Conservation (phyloP, 2,888 invertebrate species). For the Plagiodera versicolora region DNA sequence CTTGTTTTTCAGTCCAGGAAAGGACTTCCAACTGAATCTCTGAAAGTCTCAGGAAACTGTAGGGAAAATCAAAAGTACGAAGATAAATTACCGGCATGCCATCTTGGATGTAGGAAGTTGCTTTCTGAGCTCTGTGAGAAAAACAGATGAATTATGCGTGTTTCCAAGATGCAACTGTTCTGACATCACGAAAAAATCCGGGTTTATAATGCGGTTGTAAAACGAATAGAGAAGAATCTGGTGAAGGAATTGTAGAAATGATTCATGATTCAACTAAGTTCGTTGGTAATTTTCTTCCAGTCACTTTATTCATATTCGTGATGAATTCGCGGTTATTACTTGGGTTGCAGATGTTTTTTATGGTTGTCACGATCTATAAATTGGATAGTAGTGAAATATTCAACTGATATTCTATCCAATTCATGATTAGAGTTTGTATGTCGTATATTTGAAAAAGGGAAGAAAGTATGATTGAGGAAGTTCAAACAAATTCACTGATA, state of each 20-base stretch:
- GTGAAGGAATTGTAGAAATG: background rate
- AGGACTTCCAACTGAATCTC: background rate
- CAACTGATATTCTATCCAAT: background rate
- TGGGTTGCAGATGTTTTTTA: background rate
- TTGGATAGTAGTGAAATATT: background rate
- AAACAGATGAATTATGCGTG: slow-evolving; percentile 1
- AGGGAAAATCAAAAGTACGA: background rate
- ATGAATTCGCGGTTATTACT: background rate
- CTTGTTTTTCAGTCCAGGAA: background rate
- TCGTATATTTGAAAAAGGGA: too few relatives aligned
- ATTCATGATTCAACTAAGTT: background rate
- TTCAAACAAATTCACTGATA: too few relatives aligned
- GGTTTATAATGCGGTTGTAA: background rate
- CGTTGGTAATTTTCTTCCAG: background rate
- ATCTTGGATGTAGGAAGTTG: background rate
- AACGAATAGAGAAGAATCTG: background rate
- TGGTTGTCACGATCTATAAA: background rate
- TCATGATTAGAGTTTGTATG: too few relatives aligned
- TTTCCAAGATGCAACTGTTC: background rate
- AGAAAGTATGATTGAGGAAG: too few relatives aligned
- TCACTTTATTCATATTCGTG: background rate
- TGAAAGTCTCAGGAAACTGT: background rate
- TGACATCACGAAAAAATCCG: background rate
- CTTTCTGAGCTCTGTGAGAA: background rate
- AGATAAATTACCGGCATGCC: background rate